Base-by-base conservation (phyloP, 2,888 invertebrate genomes). In the Alloplasta piceator region DNA sequence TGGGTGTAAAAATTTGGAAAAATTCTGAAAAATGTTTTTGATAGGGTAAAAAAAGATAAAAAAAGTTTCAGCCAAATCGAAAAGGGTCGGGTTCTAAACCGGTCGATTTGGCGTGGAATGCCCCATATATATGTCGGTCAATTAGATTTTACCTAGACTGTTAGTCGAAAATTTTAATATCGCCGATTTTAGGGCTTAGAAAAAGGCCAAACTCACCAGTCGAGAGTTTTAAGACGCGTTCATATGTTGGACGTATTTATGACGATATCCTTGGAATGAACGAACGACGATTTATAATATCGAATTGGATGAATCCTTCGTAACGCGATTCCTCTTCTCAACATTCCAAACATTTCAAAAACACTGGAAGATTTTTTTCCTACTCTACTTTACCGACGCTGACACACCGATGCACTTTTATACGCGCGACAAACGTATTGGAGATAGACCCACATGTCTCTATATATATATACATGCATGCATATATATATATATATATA, bases 301-400 rank as follows among this genome's bases (percentile, higher is more conserved):
- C 67, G 61, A n/a, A 50, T 66, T 48, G 67, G 67, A 58, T 61
- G 46, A 67, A 80, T 72, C 61, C 71, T 76, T 67, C 67, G 26
- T 7, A 43, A 76, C 67, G 61, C 58, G 50, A 76, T 67, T 46
- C 60, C 58, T 71, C 52, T 80, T 16, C n/a, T 67, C 43, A 72
- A 41, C 46, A 72, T 72, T 80, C 55, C 56, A 48, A 72, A 72
- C 80, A 80, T 80, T 56, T 80, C 80, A 60, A 61, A 56, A 68
- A 26, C 56, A 56, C 60, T 36, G 16, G 55, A 39, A n/a, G 36
- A 56, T 55, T 38, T 41, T n/a, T 26, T 7, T 41, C 7, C 26
- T 38, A 14, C 38, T 14, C 14, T 26, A 26, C 26, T 26, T 26
- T 26, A 26, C 3, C 26, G 26, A 26, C 26, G 26, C n/a, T 64